Base-by-base conservation (phyloP, 2,797 vertebrate species). In the Xerus rutilus region DNA sequence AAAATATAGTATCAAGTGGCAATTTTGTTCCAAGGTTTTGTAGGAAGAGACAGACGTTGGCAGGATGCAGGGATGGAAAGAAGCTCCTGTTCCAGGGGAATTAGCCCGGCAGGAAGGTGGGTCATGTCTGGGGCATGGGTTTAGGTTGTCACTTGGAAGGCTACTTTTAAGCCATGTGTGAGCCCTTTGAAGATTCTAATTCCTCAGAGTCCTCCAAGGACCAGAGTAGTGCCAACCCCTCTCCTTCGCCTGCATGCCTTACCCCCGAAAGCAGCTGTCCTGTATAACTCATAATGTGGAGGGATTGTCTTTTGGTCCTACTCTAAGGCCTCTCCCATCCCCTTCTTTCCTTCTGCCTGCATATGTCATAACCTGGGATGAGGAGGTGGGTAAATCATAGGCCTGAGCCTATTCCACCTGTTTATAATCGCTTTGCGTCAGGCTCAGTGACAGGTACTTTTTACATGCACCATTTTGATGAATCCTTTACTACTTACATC, bases 231-330 rank as follows among this genome's bases (percentile, higher is more conserved):
- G n/a, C 62, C 43, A 49, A 52, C 0, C n/a, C 32, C 45, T 74
- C n/a, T 49, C 59, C 43, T 82, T 43, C 28, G 13, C 2, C 54
- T 54, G 6, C 6, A 18, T 10, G 17, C 2, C 23, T 35, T 3
- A 0, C 1, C 4, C 25, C 20, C 11, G 3, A 45, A 47, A 20
- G 3, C 45, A 67, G 89, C 59, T 62, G 2, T 14, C 47, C 49
- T 1, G 2, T 5, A 45, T 1, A 2, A 8, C 17, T 70, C 15
- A 0, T 3, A 15, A 1, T 0, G 21, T 12, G 76, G 49, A 85
- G 54, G 43, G 7, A 1, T 1, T 3, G 25, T 25, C 52, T 74
- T 52, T 43, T 1, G 0, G 12, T 5, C 67, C 54, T 39, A 14
- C 45, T 69, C 30, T 0, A 0, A 3, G 23, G 5, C 15, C 30